Evolutionary conservation across 2,888 invertebrate species (phyloP).

Genomic region (Suillia variegata): DNA sequence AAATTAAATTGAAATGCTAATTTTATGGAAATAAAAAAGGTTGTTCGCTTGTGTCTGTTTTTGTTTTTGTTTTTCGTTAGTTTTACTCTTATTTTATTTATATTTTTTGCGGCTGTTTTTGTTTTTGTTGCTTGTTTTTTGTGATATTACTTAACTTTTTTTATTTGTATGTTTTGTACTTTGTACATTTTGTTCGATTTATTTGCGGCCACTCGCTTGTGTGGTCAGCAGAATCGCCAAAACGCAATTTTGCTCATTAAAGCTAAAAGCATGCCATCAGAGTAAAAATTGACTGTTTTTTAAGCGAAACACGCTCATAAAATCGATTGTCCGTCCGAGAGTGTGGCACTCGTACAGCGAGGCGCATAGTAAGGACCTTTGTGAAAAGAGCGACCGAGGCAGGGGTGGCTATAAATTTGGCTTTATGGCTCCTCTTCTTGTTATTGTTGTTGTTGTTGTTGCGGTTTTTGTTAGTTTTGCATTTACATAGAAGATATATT

Average conservation of each 20-base stretch:
- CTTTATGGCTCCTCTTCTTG: not conserved
- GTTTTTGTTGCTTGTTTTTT: not conserved
- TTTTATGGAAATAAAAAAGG: slow-evolving; percentile 58
- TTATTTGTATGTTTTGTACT: not conserved
- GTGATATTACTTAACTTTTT: not conserved
- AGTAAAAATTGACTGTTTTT: slow-evolving; percentile 4
- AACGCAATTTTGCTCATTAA: slow-evolving; percentile 5
- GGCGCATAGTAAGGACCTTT: too few species aligned
- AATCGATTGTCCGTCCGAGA: not conserved
- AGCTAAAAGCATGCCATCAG: not conserved
- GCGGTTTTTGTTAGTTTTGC: not conserved
- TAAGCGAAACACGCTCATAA: slow-evolving; percentile 21
- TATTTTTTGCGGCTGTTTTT: slow-evolving; percentile 1
- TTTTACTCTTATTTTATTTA: not conserved
- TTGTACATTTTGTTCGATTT: not conserved
- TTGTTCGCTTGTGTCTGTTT: slow-evolving; percentile 38
- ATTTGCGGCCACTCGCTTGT: slow-evolving; percentile 8
- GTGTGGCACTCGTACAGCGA: too few species aligned
- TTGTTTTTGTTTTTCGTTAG: slow-evolving; percentile 21
- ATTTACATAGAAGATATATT: not conserved
- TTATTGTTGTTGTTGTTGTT: not conserved
- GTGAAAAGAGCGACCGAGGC: too few species aligned
- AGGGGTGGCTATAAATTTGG: not conserved
- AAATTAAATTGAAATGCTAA: slow-evolving; percentile 58
- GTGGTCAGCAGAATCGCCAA: slow-evolving; percentile 37